These are phyloP conservation scores for Anastrepha ludens DNA, from an alignment of 1,140 invertebrate species.

Conservation along the genomic window DNA sequence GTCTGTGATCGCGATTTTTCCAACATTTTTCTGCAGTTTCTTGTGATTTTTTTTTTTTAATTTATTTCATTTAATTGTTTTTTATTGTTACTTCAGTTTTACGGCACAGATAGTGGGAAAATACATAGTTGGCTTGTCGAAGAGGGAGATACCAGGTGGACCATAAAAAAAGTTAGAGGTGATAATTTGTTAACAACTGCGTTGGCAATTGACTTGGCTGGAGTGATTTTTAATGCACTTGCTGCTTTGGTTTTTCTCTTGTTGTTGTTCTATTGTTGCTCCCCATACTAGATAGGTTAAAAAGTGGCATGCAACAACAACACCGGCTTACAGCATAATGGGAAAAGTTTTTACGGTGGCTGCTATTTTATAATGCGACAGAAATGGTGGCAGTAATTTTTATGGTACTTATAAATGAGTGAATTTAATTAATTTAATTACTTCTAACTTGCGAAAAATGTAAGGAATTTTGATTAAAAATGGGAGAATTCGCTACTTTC, in stretches of 20 bases:
- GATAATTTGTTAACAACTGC: constrained; percentile 51
- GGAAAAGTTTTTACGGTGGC: background rate
- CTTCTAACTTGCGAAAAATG: background rate
- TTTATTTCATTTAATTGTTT: constrained; percentile 3
- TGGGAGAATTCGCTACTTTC: background rate
- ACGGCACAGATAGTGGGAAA: background rate
- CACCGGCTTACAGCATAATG: background rate
- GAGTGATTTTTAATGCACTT: background rate
- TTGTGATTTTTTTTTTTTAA: background rate
- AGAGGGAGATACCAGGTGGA: background rate
- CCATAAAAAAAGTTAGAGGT: constrained; percentile 29
- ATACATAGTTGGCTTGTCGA: background rate
- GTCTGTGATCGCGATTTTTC: constrained; percentile 18
- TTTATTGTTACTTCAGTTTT: background rate
- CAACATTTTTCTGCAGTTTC: constrained; percentile 1
- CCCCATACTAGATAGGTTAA: background rate
- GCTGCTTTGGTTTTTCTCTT: background rate
- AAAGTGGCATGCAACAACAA: background rate
- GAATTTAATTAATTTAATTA: constrained; percentile 49
- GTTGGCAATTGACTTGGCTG: background rate
- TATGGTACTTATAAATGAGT: background rate
- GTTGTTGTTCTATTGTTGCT: constrained; percentile 1
- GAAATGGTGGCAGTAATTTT: constrained; percentile 27
- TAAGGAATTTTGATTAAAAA: background rate
- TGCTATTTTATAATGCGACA: constrained; percentile 16